Evolutionary conservation across 2,797 vertebrate genomes (phyloP), one percentile per base, ranked within the genome.

Genomic region (Schizopygopsis pylzovi): DNA sequence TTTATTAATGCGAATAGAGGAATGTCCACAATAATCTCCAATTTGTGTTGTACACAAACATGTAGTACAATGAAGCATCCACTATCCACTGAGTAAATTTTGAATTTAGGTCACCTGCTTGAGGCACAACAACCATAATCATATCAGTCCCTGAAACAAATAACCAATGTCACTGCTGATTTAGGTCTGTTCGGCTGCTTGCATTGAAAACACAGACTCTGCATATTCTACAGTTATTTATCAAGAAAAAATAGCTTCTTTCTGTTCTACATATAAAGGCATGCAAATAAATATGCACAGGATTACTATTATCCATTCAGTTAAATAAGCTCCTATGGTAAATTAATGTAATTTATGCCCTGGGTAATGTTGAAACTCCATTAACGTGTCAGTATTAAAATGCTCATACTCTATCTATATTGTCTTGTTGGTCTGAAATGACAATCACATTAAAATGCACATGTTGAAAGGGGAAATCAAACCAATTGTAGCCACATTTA

Each of bases 91-190:
- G 52, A 56, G 73, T 68, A 16, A 15, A 65, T 67, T 56, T 5
- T 81, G 43, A 81, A 84, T 68, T 68, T 68, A 78, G 82, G 82
- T 84, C 82, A 84, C 82, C 59, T 68, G 82, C 82, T 47, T 71
- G 65, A 79, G 52, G 76, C 75, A 79, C 65, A 59, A 56, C 49
- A 79, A 39, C 49, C 49, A 47, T 61, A 79, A 85, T 85, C 83
- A 85, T 68, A 78, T 84, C 82, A 71, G 76, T 79, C 76, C 33
- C 39, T 52, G 41, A 85, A 63, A 73, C 78, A 73, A 49, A 85
- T 65, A 73, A 80, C 49, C 39, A 70, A 28, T 81, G 77, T 65
- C 67, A 72, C 67, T 73, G 54, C 13, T 72, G 67, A 81, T 72
- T 49, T 72, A 73, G 77, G 20, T 65, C 73, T 80, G 28, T 72